Percentiles rank a stretch among this genome's conserved stretches.
These are phyloP conservation scores for Muscina levida DNA, from an alignment of 2,888 invertebrate species.

Conservation along the genomic window DNA sequence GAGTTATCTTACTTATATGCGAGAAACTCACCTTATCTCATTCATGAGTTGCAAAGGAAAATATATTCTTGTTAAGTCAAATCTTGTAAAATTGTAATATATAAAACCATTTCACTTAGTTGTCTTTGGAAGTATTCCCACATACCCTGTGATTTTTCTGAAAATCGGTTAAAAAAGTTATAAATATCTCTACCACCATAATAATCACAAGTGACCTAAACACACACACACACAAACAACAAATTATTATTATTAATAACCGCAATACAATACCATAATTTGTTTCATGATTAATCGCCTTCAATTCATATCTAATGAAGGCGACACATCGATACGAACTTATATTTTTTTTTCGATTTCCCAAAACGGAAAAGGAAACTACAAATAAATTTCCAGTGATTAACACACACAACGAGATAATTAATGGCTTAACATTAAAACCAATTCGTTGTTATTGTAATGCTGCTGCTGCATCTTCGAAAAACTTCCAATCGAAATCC, in stretches of 20 bases:
- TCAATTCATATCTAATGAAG: not conserved
- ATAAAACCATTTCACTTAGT: too few relatives aligned
- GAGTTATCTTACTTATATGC: too few relatives aligned
- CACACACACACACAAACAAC: constrained; percentile 7
- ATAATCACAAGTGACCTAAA: not conserved
- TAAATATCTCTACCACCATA: too few relatives aligned
- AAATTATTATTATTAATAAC: constrained; percentile 29
- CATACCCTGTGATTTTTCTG: too few relatives aligned
- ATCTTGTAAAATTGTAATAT: too few relatives aligned
- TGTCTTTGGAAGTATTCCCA: too few relatives aligned
- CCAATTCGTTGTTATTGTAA: not conserved
- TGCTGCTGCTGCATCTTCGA: not conserved
- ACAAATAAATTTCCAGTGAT: constrained; percentile 23
- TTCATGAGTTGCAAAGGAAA: too few relatives aligned
- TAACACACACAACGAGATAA: constrained; percentile 48
- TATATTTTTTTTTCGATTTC: too few relatives aligned
- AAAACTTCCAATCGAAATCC: not conserved
- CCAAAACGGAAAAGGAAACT: not conserved
- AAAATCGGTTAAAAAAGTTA: too few relatives aligned
- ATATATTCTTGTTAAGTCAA: too few relatives aligned
- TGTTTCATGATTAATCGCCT: not conserved
- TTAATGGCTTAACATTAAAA: constrained; percentile 58
- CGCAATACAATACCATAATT: constrained; percentile 12
- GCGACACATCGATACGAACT: too few relatives aligned
- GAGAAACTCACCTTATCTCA: too few relatives aligned